Conservation (phyloP, 2,113 vertebrate species). For the Zosterops pallidus region DNA sequence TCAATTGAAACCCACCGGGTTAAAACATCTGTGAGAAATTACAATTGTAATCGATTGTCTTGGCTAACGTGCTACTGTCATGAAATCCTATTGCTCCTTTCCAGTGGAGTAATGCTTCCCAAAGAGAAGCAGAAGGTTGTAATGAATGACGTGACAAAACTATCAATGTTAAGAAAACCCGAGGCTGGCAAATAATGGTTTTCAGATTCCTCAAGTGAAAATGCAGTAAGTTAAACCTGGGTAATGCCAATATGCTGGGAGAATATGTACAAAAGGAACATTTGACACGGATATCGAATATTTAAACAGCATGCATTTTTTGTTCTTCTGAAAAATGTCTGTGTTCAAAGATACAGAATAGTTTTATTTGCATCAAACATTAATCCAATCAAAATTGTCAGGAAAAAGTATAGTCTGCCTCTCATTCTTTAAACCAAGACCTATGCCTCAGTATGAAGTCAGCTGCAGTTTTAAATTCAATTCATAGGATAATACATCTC, state of each 20-base stretch:
- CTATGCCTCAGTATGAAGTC: neutral
- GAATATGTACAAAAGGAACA: neutral
- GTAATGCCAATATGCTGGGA: neutral
- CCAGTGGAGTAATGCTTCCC: neutral
- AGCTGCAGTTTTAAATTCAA: conserved; percentile 12
- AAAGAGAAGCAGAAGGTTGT: conserved; percentile 23
- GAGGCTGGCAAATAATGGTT: neutral
- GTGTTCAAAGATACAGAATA: neutral
- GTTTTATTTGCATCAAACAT: neutral
- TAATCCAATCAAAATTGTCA: conserved; percentile 28
- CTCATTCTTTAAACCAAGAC: neutral
- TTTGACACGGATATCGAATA: neutral
- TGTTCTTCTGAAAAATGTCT: conserved; percentile 23
- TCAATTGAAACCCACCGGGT: neutral
- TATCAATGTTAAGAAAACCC: neutral
- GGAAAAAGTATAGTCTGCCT: neutral
- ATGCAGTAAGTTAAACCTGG: neutral
- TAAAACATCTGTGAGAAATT: conserved; percentile 55
- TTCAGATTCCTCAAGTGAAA: neutral
- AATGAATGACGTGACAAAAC: neutral
- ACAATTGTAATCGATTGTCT: conserved; percentile 26
- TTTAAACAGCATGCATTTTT: neutral
- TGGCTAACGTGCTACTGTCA: neutral
- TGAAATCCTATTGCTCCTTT: conserved; percentile 30
- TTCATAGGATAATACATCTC: neutral